phyloP scores from a whole-genome alignment of 2,797 vertebrate genomes.

The Sternarchorhynchus goeldii region DNA sequence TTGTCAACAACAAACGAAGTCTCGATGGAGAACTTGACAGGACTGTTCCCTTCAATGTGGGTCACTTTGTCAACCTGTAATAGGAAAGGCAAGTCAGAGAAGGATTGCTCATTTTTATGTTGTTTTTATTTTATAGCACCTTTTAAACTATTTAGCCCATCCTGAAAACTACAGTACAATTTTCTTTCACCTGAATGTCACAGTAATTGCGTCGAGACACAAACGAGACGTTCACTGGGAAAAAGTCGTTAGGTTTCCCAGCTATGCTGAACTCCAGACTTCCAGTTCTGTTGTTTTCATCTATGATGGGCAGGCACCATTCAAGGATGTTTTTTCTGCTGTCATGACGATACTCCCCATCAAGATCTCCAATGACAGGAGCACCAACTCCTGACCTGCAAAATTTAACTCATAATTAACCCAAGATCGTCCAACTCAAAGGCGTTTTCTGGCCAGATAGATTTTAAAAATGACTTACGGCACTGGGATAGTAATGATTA shows the following conservation, averaged over 20 bases:
- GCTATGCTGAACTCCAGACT: slow-evolving; percentile 96
- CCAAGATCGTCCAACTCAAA: neutral
- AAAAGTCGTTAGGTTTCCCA: slow-evolving; percentile 94
- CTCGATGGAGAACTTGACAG: slow-evolving; percentile 90
- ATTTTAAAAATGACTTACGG: slow-evolving; percentile 81
- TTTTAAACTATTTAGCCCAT: no score
- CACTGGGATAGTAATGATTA: slow-evolving; percentile 91
- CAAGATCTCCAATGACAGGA: slow-evolving; percentile 92
- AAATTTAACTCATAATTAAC: neutral
- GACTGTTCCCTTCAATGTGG: slow-evolving; percentile 86
- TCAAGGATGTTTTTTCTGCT: slow-evolving; percentile 89
- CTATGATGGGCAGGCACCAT: slow-evolving; percentile 96
- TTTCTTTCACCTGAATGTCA: slow-evolving; percentile 86
- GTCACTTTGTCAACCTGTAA: slow-evolving; percentile 90
- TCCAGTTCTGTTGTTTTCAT: slow-evolving; percentile 94
- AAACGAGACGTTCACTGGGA: slow-evolving; percentile 92
- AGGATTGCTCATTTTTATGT: neutral
- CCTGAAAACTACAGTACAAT: neutral
- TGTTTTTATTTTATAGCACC: neutral
- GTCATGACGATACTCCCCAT: slow-evolving; percentile 96
- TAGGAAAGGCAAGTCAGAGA: neutral
- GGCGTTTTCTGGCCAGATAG: neutral
- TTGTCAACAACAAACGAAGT: slow-evolving; percentile 96
- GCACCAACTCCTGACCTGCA: slow-evolving; percentile 86
- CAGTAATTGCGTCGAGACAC: slow-evolving; percentile 95